Evolutionary conservation across 2,797 vertebrate genomes (phyloP).

Genomic region (Phoebastria nigripes): DNA sequence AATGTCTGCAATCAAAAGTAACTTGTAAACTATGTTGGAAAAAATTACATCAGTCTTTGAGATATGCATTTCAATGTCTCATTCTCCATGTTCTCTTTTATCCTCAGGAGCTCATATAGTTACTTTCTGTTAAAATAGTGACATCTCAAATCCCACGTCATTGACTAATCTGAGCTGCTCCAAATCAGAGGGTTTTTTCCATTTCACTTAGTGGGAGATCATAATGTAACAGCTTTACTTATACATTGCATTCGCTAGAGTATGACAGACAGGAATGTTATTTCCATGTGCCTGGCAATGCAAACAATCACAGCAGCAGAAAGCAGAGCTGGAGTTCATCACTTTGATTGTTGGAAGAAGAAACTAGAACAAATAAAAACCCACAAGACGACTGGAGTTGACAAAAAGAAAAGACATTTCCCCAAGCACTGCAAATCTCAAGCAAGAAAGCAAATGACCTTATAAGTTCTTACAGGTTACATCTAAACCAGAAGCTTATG

Average conservation of each 20-base stretch:
- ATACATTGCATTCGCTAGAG: accelerated
- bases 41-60: background rate
- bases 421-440: background rate
- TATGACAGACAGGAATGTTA: background rate
- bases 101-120: background rate
- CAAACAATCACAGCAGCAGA: background rate
- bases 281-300: background rate
- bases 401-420: background rate
- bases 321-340: background rate
- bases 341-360: background rate
- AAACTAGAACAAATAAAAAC: background rate
- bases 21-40: background rate
- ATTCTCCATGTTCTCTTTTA: background rate
- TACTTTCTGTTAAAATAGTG: background rate
- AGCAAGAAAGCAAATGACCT: background rate
- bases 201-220: background rate
- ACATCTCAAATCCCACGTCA: background rate
- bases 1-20: background rate
- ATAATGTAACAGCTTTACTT: background rate
- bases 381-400: background rate
- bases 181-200: background rate
- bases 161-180: background rate
- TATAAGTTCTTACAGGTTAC: background rate
- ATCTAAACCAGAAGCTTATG: background rate
- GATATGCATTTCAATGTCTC: background rate